Percentiles rank a stretch among this genome's conserved stretches.
Evolutionary conservation across 2,113 vertebrate genomes (phyloP).

Genomic region (Grammomys surdaster): DNA sequence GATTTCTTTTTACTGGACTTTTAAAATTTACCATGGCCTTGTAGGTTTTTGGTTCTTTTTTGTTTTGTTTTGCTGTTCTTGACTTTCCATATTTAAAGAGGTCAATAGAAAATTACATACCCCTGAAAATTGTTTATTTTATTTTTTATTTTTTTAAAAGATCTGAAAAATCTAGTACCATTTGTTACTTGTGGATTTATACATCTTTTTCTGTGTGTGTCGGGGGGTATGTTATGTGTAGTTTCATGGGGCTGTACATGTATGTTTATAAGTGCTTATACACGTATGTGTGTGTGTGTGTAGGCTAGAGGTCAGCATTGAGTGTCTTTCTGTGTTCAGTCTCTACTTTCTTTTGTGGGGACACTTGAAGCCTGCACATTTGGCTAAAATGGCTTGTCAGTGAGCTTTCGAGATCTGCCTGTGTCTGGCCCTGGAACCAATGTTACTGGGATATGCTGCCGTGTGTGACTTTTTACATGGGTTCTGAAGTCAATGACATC

Average conservation of each 20-base stretch:
- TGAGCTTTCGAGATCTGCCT: neutral
- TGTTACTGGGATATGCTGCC: neutral
- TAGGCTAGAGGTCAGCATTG: neutral
- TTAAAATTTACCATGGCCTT: slow-evolving; percentile 18
- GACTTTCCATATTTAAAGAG: neutral
- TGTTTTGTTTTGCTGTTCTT: neutral
- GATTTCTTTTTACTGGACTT: neutral
- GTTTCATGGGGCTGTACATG: neutral
- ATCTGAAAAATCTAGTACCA: neutral
- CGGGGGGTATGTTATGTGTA: neutral
- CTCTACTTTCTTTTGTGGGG: neutral
- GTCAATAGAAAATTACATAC: slow-evolving; percentile 11
- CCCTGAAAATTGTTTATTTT: neutral
- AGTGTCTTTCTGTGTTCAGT: neutral
- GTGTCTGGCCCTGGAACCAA: neutral
- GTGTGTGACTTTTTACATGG: neutral
- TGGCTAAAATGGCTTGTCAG: neutral
- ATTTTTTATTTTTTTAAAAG: neutral
- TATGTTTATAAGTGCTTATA: neutral
- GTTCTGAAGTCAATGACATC: neutral
- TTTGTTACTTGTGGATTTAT: neutral
- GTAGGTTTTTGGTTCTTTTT: neutral
- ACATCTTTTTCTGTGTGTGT: neutral
- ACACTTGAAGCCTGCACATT: neutral
- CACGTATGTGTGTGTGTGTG: neutral